A percentile compares a stretch with the other conserved stretches of the same genome.
Evolutionary conservation across 2,888 invertebrate species (phyloP).

Genomic region (Athalia cordata): DNA sequence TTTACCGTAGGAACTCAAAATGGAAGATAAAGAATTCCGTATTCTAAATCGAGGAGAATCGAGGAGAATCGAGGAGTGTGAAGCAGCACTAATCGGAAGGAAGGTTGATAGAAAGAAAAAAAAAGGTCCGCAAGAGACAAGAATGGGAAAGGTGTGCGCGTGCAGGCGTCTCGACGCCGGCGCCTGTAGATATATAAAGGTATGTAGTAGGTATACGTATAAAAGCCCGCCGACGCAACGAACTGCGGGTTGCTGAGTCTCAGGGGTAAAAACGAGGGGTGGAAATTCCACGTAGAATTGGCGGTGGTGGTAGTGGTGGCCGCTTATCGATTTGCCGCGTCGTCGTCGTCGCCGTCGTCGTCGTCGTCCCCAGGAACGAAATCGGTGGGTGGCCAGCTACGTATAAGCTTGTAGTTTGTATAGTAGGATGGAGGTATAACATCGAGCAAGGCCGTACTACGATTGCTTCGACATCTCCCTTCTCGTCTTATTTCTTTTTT

Average conservation of each 20-base stretch:
- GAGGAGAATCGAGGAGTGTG: no score
- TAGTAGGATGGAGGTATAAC: constrained; percentile 9
- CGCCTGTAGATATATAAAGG: constrained; percentile 22
- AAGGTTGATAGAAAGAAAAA: not conserved
- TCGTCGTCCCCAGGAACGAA: constrained; percentile 54
- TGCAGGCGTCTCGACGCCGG: constrained; percentile 1
- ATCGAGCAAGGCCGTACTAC: constrained; percentile 41
- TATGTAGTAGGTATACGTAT: not conserved
- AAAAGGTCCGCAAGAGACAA: not conserved
- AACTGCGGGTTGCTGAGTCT: constrained; percentile 24
- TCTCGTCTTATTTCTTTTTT: not conserved
- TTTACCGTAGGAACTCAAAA: no score
- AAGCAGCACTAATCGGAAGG: no score
- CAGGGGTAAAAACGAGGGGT: constrained; percentile 7
- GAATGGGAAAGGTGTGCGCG: not conserved
- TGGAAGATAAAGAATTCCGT: no score
- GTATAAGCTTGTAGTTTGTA: constrained; percentile 53
- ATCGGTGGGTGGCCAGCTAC: constrained; percentile 49
- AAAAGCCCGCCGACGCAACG: not conserved
- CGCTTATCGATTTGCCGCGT: constrained; percentile 62
- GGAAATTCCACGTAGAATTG: not conserved
- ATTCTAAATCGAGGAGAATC: no score
- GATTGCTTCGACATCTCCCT: constrained; percentile 6
- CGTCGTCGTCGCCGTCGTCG: constrained; percentile 46
- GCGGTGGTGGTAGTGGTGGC: constrained; percentile 54